Evolutionary conservation across 2,113 vertebrate genomes (phyloP), one percentile per base, ranked within the genome.

Genomic region (Trachemys scripta): DNA sequence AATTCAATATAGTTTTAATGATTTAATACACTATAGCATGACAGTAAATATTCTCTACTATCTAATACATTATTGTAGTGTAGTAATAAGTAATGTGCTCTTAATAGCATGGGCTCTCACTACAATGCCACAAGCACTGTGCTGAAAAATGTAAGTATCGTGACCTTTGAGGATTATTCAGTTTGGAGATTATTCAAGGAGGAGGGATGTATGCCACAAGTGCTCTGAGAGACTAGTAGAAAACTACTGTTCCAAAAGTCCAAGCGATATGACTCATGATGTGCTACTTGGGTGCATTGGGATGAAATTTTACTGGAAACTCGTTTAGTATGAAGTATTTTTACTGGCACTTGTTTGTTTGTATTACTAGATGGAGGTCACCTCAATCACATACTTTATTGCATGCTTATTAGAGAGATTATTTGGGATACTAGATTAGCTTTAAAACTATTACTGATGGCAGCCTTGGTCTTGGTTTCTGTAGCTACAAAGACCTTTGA

Each of bases 311-410:
- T 25, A 76, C 22, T 76, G 42, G 72, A 45, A 54, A 54, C 53
- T 54, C 8, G 3, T 54, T 8, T 8, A 20, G n/a, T 10, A n/a
- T 53, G 53, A 51, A 51, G 50, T 8, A 54, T 20, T 19, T 54
- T 54, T 54, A 54, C 53, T 54, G 53, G 53, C 20, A 1, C 53
- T 54, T 54, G 53, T 54, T 54, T 54, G 56, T 27, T 25, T 69
- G 31, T 69, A 25, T 75, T 75, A 42, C 5, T 75, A 42, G 80
- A 93, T 91, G 88, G 81, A 94, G 92, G 79, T 91, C 0, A 7
- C 92, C 95, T 94, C 85, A 94, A 90, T 97, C 92, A 75, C 45
- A 27, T 47, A 89, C 93, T 95, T 93, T 93, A 69, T 92, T 90
- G 93, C 42, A 53, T 6, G 9, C 88, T 93, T 90, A 53, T 38